A percentile compares a stretch with the other conserved stretches of the same genome.
phyloP scores from a whole-genome alignment of 1,140 invertebrate genomes.

The Acromyrmex echinatior region DNA sequence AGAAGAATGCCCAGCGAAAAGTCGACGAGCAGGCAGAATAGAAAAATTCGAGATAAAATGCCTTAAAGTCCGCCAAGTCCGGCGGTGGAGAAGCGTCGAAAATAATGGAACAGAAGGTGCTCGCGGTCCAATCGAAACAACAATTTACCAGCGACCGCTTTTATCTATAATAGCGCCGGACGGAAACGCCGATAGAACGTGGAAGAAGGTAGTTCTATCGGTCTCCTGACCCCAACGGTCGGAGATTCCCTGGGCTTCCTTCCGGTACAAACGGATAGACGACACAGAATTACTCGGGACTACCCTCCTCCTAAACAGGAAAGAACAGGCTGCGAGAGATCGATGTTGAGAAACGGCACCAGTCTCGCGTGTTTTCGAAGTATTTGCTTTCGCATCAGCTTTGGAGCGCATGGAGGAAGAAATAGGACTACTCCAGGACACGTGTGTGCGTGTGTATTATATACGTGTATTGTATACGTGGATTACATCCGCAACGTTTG shows the following conservation, averaged over 20 bases:
- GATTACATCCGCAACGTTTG: constrained; percentile 23
- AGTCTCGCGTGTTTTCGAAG: constrained; percentile 29
- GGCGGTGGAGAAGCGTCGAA: constrained; percentile 13
- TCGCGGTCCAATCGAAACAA: constrained; percentile 72
- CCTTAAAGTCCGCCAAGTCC: constrained; percentile 16
- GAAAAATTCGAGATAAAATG: constrained; percentile 72
- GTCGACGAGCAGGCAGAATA: constrained; percentile 48
- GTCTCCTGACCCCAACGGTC: not conserved
- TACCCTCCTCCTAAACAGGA: not conserved
- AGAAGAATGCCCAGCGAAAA: constrained; percentile 25
- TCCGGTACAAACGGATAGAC: constrained; percentile 44
- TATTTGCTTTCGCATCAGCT: constrained; percentile 59
- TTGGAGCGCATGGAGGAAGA: not conserved
- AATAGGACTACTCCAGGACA: not conserved
- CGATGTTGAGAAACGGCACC: constrained; percentile 18
- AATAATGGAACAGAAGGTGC: constrained; percentile 72
- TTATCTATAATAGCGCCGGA: constrained; percentile 69
- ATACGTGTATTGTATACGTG: not conserved
- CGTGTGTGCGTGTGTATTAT: too few relatives aligned
- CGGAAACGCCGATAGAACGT: constrained; percentile 59
- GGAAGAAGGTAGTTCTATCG: constrained; percentile 46
- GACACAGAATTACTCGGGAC: constrained; percentile 47
- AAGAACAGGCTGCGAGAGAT: constrained; percentile 10
- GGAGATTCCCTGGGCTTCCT: constrained; percentile 42
- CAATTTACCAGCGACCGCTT: constrained; percentile 70